These are phyloP conservation scores for Lophochroa leadbeateri DNA, from an alignment of 2,113 vertebrate genomes.

Conservation along the genomic window DNA sequence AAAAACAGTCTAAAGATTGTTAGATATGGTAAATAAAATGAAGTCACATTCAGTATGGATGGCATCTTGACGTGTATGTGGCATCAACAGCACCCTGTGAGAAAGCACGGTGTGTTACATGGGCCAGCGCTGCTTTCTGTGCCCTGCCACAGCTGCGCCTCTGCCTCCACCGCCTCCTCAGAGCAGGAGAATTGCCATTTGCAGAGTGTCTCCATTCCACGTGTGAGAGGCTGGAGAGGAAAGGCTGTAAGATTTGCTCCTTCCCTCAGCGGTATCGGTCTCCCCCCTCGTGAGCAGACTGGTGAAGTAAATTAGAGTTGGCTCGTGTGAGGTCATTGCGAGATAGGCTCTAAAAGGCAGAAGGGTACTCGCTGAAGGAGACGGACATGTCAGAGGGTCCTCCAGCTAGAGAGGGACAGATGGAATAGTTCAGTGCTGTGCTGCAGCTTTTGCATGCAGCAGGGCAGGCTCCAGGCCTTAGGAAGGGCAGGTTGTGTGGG, in stretches of 20 bases:
- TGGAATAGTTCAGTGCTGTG: not conserved
- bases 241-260: not conserved
- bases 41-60: not conserved
- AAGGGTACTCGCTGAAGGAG: not conserved
- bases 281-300: not conserved
- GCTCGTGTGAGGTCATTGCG: not conserved
- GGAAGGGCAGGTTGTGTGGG: not conserved
- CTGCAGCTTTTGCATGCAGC: not conserved
- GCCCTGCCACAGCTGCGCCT: not conserved
- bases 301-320: not conserved
- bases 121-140: not conserved
- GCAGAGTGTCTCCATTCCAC: not conserved
- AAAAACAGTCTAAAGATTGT: not conserved
- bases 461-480: not conserved
- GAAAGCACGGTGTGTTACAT: not conserved
- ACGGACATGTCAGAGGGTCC: fast-evolving
- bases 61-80: not conserved
- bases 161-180: not conserved
- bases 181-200: not conserved
- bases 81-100: not conserved
- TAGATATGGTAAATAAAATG: not conserved
- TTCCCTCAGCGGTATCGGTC: not conserved
- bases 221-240: not conserved
- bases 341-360: not conserved
- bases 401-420: not conserved